Evolutionary conservation across 1,140 invertebrate species (phyloP), one percentile per base, ranked within the genome.

Genomic region (Polypedilum vanderplanki): DNA sequence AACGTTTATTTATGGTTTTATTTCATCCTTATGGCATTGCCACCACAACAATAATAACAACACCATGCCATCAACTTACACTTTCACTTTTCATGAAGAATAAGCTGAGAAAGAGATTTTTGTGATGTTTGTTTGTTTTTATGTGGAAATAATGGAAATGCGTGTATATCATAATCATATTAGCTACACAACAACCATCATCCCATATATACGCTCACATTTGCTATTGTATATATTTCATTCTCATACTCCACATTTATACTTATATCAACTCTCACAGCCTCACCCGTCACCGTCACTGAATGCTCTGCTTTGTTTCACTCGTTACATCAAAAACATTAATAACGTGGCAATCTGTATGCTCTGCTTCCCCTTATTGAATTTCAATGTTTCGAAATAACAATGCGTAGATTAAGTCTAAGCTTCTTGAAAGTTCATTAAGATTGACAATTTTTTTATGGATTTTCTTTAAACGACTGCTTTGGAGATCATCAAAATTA

Each of bases 141-240:
- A 70, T 70, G 65, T 70, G 65, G 9, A 18, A 18, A 20, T 70
- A 70, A 70, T 70, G 65, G 65, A 70, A 70, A 70, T 70, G 65
- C 65, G 65, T 70, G 65, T 70, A 57, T 57, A 70, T 70, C 65
- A 70, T 70, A 70, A 70, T 70, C 65, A 70, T 70, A 70, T 70
- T 70, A 70, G 65, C 65, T 70, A 57, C 46, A 57, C 46, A 57
- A 57, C 46, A 57, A n/a, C 46, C 46, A 57, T 57, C 46, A 57
- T 57, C 46, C n/a, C 12, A 12, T 57, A 57, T 12, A 57, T 46
- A 46, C 41, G 15, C n/a, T n/a, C 46, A 15, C 46, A 57, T 57
- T 33, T 57, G 46, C 46, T 12, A 57, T 57, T 57, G 46, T 57
- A 57, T 57, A n/a, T 57, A 57, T 15, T 57, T n/a, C 10, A 12